Percentiles rank a stretch among this genome's conserved stretches.
phyloP scores from a whole-genome alignment of 2,888 invertebrate genomes.

The Heliconius cydno region DNA sequence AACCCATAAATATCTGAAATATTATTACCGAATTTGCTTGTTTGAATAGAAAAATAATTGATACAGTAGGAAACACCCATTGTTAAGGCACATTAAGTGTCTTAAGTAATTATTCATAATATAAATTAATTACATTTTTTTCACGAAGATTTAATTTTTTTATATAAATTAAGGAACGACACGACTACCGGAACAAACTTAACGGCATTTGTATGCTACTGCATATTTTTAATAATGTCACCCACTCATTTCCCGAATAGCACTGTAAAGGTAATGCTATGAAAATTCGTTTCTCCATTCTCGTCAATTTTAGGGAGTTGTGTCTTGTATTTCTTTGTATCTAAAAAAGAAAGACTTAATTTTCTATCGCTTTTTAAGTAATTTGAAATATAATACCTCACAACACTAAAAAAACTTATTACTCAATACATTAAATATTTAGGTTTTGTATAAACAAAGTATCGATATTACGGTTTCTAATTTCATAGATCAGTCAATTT shows the following conservation, averaged over 20 bases:
- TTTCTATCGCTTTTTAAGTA: too few relatives aligned
- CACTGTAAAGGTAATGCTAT: too few relatives aligned
- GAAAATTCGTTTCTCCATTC: too few relatives aligned
- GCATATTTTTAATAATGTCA: too few relatives aligned
- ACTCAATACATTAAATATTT: slow-evolving; percentile 30
- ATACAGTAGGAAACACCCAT: neutral
- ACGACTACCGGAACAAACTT: neutral
- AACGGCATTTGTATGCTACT: neutral
- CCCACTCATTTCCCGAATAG: too few relatives aligned
- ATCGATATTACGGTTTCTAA: slow-evolving; percentile 55
- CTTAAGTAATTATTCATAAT: too few relatives aligned
- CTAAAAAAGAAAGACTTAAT: too few relatives aligned
- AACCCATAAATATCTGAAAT: neutral
- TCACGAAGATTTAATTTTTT: neutral
- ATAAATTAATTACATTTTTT: neutral
- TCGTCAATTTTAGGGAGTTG: too few relatives aligned
- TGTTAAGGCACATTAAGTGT: too few relatives aligned
- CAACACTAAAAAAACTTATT: slow-evolving; percentile 25
- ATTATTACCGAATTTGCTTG: neutral
- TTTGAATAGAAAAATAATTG: too few relatives aligned
- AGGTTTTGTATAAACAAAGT: slow-evolving; percentile 54
- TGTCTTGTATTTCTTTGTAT: too few relatives aligned
- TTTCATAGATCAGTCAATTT: slow-evolving; percentile 56
- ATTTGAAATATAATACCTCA: neutral
- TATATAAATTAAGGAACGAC: neutral